Evolutionary conservation across 2,797 vertebrate species (phyloP), one percentile per base, ranked within the genome.

Genomic region (Austrolebias charrua): DNA sequence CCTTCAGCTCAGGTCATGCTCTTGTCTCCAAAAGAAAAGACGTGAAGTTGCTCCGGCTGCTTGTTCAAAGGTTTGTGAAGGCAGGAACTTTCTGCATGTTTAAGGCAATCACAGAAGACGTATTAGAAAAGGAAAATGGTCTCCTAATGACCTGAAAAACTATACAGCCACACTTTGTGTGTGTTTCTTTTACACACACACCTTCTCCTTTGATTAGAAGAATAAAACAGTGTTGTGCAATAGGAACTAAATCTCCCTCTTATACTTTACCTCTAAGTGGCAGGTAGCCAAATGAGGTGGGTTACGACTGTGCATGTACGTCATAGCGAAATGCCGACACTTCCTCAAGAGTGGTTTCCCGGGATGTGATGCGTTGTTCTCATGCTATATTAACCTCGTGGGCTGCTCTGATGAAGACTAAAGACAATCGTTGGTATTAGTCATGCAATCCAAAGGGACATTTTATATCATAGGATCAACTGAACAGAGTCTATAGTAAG

Each of bases 281-380:
- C 53, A 74, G 65, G 74, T 76, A 74, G 63, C 66, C 77, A 82
- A 71, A 63, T 72, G 48, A 55, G 46, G 67, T 51, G 74, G 68
- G 74, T 81, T 88, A 77, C 82, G 86, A 85, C 87, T 86, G 89
- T 38, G 85, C 60, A 67, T 76, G 70, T 90, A 90, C 86, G 86
- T 92, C 91, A 91, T 57, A 24, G 45, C 33, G 18, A 91, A 92
- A 91, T 88, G 89, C 74, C 81, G 86, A 67, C 56, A 62, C 74
- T 78, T 76, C 73, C 70, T 78, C 79, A 75, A 85, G 84, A 69
- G 64, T 61, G 79, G 66, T 76, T 83, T 78, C 76, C 73, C 73
- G 73, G 51, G 40, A 64, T 55, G 58, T 57, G 20, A 53, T 56
- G 55, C 47, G 58, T 35, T 66, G 48, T 70, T 73, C 61, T 65